Evolutionary conservation across 30 jellyfish, hydroid and myxozoan species (phyloP).

Genomic region (Chironex yamaguchii): DNA sequence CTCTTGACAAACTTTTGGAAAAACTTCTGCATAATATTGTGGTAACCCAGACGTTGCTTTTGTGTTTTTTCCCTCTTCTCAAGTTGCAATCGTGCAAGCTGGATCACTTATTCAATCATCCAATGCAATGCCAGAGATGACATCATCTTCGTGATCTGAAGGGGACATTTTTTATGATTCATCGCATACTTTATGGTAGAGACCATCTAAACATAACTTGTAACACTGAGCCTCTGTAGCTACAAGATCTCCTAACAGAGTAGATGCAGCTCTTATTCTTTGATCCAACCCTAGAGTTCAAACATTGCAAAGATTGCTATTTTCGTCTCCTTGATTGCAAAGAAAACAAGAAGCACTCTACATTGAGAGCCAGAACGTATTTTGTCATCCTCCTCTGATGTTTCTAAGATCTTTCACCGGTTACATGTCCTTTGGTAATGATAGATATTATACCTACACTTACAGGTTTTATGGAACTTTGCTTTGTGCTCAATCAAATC

Average conservation of each 20-base stretch:
- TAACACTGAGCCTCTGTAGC: constrained; percentile 13
- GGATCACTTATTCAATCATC: neutral
- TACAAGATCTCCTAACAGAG: neutral
- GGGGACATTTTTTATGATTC: neutral
- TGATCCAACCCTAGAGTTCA: neutral
- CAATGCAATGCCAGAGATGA: constrained; percentile 8
- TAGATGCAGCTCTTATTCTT: constrained; percentile 9
- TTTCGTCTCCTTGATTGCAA: constrained; percentile 26
- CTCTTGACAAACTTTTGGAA: constrained; percentile 66
- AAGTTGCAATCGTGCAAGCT: too few species aligned
- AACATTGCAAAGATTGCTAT: constrained; percentile 31
- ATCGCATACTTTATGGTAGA: neutral
- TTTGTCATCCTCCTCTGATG: too few species aligned
- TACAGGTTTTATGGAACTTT: constrained; percentile 5
- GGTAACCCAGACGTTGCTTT: too few species aligned
- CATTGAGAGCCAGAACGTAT: too few species aligned
- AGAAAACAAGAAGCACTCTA: constrained; percentile 11
- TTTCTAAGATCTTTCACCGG: too few species aligned
- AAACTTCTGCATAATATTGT: too few species aligned
- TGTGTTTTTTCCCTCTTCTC: too few species aligned
- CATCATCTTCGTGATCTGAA: neutral
- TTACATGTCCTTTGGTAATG: too few species aligned
- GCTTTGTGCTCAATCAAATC: constrained; percentile 22
- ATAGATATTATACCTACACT: too few species aligned
- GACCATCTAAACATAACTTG: neutral